Evolutionary conservation across 2,888 invertebrate species (phyloP).

Genomic region (Bugula neritina): DNA sequence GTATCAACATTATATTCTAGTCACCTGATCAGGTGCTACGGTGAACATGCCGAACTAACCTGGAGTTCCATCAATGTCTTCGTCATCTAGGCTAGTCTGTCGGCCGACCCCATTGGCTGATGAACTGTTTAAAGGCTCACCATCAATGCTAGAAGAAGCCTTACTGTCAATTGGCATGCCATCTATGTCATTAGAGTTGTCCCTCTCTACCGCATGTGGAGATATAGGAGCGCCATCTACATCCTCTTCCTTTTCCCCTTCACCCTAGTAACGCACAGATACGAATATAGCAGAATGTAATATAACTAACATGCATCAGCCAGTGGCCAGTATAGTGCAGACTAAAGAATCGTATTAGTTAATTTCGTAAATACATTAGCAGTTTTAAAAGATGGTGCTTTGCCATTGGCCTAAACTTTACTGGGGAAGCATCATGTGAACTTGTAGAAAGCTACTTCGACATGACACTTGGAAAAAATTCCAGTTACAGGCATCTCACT

Average conservation of each 20-base stretch:
- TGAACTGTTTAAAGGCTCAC: slow-evolving; percentile 31
- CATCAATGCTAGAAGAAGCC: slow-evolving; percentile 31
- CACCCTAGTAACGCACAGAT: neutral
- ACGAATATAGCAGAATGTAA: neutral
- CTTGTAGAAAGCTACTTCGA: too few relatives aligned
- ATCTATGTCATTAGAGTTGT: slow-evolving; percentile 37
- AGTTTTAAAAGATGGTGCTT: too few relatives aligned
- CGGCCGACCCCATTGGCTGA: slow-evolving; percentile 27
- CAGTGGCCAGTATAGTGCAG: too few relatives aligned
- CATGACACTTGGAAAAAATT: too few relatives aligned
- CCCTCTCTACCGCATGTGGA: slow-evolving; percentile 19
- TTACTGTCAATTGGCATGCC: slow-evolving; percentile 38
- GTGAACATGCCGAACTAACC: too few relatives aligned
- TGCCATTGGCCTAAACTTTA: too few relatives aligned
- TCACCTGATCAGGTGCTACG: too few relatives aligned
- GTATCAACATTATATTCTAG: too few relatives aligned
- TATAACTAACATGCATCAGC: neutral
- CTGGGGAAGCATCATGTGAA: too few relatives aligned
- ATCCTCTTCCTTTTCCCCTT: neutral
- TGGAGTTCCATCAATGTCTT: slow-evolving; percentile 48
- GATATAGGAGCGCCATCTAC: slow-evolving; percentile 31
- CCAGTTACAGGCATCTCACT: too few relatives aligned
- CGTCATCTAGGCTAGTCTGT: slow-evolving; percentile 33
- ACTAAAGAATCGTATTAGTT: too few relatives aligned
- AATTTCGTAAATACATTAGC: too few relatives aligned